phyloP scores from a whole-genome alignment of 2,888 invertebrate species.

The Phalera bucephala region DNA sequence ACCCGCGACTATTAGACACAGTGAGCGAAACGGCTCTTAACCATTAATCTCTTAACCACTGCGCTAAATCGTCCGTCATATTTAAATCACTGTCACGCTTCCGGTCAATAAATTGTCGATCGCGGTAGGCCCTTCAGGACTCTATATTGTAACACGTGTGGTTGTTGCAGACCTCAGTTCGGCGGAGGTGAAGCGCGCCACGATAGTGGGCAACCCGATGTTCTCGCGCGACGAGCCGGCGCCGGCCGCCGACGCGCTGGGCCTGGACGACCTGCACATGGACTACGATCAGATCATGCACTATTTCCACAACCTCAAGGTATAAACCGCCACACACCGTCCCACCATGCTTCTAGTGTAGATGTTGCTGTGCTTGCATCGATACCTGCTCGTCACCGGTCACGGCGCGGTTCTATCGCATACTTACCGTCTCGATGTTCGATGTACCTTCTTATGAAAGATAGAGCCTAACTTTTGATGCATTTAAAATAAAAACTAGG shows the following conservation, averaged over 20 bases:
- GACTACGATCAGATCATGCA: conserved; percentile 99
- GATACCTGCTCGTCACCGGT: conserved; percentile 38
- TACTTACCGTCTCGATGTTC: conserved; percentile 56
- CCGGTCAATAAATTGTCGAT: too few relatives aligned
- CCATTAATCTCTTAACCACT: too few relatives aligned
- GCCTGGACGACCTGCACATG: conserved; percentile 94
- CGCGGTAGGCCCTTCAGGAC: too few relatives aligned
- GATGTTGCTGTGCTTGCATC: conserved; percentile 72
- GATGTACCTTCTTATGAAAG: conserved; percentile 72
- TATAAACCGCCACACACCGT: conserved; percentile 76
- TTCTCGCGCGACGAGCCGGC: conserved; percentile 84
- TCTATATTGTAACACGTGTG: too few relatives aligned
- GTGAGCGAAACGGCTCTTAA: too few relatives aligned
- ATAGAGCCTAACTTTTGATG: conserved; percentile 77
- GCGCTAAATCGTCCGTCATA: too few relatives aligned
- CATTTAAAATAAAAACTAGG: conserved; percentile 69
- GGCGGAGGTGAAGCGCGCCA: conserved; percentile 90
- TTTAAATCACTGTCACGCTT: too few relatives aligned
- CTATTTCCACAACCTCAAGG: conserved; percentile 98
- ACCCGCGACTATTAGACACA: too few relatives aligned
- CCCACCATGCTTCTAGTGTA: conserved; percentile 75
- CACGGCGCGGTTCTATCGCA: conserved; percentile 48
- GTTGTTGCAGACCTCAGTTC: conserved; percentile 57
- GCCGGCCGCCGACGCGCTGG: conserved; percentile 81
- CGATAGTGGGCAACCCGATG: conserved; percentile 95